These are phyloP conservation scores for Intellagama lesueurii DNA, from an alignment of 2,797 vertebrate species.

Conservation along the genomic window DNA sequence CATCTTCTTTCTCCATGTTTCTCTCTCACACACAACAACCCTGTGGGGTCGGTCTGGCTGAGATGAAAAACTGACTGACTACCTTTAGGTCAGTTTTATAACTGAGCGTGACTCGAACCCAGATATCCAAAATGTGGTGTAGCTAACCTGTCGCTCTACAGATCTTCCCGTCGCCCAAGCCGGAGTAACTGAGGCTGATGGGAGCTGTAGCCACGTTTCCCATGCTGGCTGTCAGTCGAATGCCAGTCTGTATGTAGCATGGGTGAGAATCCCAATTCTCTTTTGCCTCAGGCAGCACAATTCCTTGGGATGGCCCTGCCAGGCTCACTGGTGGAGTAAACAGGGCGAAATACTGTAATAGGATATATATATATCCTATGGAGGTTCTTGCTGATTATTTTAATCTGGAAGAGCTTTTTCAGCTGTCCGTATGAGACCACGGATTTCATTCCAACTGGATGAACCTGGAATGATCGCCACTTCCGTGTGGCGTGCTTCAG, in stretches of 20 bases:
- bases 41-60: neutral
- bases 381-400: neutral
- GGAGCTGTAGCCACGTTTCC: too few relatives aligned
- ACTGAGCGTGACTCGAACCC: neutral
- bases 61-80: neutral
- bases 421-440: neutral
- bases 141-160: too few relatives aligned
- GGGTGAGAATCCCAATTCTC: neutral
- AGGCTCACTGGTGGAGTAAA: neutral
- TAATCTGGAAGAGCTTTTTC: neutral
- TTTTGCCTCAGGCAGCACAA: neutral
- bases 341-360: neutral
- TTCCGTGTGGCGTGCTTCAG: neutral
- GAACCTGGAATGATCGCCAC: neutral
- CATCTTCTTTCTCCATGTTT: too few relatives aligned
- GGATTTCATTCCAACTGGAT: neutral
- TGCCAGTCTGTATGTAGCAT: too few relatives aligned
- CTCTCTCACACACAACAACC: neutral
- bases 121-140: neutral
- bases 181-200: too few relatives aligned
- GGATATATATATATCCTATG: neutral
- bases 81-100: neutral
- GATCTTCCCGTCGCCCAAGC: too few relatives aligned
- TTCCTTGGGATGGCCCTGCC: neutral
- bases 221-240: too few relatives aligned